Evolutionary conservation across 2,113 vertebrate species (phyloP).

Genomic region (Furnarius figulus): DNA sequence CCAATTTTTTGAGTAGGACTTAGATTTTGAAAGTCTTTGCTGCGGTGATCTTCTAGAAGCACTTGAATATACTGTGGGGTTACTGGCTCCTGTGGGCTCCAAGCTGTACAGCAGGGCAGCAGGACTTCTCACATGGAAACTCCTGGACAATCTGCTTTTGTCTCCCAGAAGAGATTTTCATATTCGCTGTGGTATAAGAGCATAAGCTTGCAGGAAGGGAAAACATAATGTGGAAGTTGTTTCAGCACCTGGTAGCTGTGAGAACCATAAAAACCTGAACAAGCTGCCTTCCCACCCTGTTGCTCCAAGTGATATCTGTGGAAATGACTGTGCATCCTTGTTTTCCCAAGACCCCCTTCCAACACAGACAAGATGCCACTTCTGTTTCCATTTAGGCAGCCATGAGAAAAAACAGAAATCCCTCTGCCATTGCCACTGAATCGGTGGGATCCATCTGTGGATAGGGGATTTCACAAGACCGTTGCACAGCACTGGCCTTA

Average conservation of each 20-base stretch:
- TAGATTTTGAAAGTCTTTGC: background rate
- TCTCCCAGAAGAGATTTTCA: background rate
- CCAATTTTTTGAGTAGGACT: background rate
- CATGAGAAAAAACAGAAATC: background rate
- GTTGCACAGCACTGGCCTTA: too few relatives aligned
- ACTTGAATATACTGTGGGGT: background rate
- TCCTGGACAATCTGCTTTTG: background rate
- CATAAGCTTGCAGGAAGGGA: background rate
- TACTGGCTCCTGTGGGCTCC: background rate
- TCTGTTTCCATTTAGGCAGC: background rate
- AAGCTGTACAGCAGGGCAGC: background rate
- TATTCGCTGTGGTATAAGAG: background rate
- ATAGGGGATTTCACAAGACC: background rate
- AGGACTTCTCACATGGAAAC: background rate
- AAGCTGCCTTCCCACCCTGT: background rate
- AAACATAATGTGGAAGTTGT: background rate
- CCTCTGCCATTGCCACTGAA: rapidly evolving
- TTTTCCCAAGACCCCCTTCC: background rate
- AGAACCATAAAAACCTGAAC: rapidly evolving
- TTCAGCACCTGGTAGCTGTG: background rate
- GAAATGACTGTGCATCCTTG: background rate
- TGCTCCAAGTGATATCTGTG: background rate
- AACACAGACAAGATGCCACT: background rate
- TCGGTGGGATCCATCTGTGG: background rate
- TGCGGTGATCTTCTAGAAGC: background rate